phyloP scores from a whole-genome alignment of 1,140 invertebrate species.

The Meloidogyne hapla region DNA sequence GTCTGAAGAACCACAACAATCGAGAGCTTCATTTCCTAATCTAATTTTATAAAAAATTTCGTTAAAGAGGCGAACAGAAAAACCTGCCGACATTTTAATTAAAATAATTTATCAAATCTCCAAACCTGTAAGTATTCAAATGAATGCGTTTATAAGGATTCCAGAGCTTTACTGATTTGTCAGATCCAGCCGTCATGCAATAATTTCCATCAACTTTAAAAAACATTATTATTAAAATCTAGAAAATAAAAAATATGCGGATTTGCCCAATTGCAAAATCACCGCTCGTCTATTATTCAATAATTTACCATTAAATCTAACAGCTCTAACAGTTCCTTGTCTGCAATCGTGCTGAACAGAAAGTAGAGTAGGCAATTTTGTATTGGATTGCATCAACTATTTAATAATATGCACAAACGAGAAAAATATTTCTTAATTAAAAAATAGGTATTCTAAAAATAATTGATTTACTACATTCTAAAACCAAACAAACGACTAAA shows the following conservation, averaged over 20 bases:
- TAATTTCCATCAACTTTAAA: conserved; percentile 53
- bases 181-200: conserved; percentile 42
- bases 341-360: conserved; percentile 43
- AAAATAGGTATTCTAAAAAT: too few relatives aligned
- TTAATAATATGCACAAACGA: not conserved
- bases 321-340: conserved; percentile 44
- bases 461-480: too few relatives aligned
- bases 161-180: conserved; percentile 46
- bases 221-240: conserved; percentile 27
- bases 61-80: too few relatives aligned
- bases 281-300: not conserved
- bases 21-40: conserved; percentile 31
- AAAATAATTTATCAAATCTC: not conserved
- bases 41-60: not conserved
- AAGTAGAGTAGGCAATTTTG: conserved; percentile 30
- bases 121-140: conserved; percentile 38
- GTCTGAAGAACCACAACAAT: conserved; percentile 45
- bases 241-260: not conserved
- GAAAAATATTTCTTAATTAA: too few relatives aligned
- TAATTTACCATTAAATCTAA: conserved; percentile 41
- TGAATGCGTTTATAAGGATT: conserved; percentile 43
- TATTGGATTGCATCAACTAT: not conserved
- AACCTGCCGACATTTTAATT: not conserved
- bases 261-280: too few relatives aligned
- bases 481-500: too few relatives aligned